Evolutionary conservation across 2,797 vertebrate genomes (phyloP).

Genomic region (Falco cherrug): DNA sequence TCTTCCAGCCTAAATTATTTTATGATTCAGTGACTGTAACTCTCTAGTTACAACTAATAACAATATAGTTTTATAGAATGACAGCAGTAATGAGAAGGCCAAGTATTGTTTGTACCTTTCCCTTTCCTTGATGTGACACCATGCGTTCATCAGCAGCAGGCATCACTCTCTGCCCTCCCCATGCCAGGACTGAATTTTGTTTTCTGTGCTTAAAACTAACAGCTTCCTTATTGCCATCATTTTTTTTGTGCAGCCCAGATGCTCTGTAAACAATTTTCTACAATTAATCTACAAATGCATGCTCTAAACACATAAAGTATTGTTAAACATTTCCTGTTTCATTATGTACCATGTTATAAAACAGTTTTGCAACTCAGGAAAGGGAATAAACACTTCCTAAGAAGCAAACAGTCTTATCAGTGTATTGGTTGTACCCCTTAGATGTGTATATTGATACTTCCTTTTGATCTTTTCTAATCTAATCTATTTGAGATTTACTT

Average conservation of each 20-base stretch:
- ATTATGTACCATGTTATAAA: not conserved
- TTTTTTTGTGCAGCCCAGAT: not conserved
- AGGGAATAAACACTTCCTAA: not conserved
- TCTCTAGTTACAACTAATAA: not conserved
- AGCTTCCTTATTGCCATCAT: not conserved
- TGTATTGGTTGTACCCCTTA: not conserved
- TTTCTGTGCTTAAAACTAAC: not conserved
- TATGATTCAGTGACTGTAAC: not conserved
- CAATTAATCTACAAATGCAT: not conserved
- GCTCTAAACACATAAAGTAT: not conserved
- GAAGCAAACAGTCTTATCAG: not conserved
- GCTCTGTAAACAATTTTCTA: not conserved
- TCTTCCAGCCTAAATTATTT: not conserved
- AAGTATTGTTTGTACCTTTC: not conserved
- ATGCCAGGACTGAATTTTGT: not conserved
- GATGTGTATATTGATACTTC: not conserved
- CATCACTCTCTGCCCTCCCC: not conserved
- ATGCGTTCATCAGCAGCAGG: not conserved
- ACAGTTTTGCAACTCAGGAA: not conserved
- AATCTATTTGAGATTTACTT: not conserved
- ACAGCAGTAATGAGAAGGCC: not conserved
- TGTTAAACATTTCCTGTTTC: conserved; percentile 7
- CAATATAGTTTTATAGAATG: not conserved
- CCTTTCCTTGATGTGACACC: not conserved
- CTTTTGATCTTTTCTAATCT: not conserved